Evolutionary conservation across 2,888 invertebrate species (phyloP).

Genomic region (Heteropelma amictum): DNA sequence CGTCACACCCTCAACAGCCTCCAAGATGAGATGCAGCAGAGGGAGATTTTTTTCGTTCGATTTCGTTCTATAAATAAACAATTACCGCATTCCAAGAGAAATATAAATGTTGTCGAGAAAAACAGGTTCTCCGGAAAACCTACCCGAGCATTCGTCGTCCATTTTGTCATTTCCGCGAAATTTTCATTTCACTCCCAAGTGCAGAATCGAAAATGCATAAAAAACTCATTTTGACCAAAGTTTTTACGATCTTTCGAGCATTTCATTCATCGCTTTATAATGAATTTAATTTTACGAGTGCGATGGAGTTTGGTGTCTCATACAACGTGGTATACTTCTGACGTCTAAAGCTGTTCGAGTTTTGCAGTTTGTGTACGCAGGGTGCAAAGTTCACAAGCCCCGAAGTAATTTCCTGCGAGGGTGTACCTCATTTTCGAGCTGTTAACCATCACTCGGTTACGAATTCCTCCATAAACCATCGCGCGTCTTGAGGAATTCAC

Average conservation of each 20-base stretch:
- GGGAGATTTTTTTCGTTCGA: too few species aligned
- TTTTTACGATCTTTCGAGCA: background rate
- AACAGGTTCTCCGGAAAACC: too few species aligned
- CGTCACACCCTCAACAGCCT: background rate
- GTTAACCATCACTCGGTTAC: conserved; percentile 36
- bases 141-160: too few species aligned
- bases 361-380: conserved; percentile 9
- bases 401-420: conserved; percentile 34
- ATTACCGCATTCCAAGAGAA: too few species aligned
- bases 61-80: too few species aligned
- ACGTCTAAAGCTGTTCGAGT: conserved; percentile 13
- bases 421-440: conserved; percentile 26
- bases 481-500: conserved; percentile 28
- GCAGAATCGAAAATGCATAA: background rate
- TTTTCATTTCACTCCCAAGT: background rate
- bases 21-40: background rate
- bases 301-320: background rate
- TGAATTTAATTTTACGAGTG: conserved; percentile 1
- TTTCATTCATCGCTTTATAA: background rate
- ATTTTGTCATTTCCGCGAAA: too few species aligned
- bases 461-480: conserved; percentile 27
- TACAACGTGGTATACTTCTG: background rate
- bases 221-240: background rate
- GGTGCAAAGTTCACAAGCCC: conserved; percentile 32
- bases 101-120: too few species aligned